Base-by-base conservation (phyloP, 1,140 invertebrate genomes). In the Habropoda laboriosa region DNA sequence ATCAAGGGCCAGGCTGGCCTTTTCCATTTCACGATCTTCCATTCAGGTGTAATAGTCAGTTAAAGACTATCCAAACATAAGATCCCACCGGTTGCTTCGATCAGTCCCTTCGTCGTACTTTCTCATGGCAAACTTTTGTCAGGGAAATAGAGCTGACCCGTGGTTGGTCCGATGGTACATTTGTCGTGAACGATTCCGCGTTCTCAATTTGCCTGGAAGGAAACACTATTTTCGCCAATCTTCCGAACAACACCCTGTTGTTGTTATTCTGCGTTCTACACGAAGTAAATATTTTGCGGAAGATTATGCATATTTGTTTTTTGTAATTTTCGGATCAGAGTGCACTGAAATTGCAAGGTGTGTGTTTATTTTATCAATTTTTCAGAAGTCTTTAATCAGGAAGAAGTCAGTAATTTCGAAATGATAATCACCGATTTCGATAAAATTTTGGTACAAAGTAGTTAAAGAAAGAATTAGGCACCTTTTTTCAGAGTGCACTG, bases 11-110 rank as follows among this genome's bases (percentile, higher is more conserved):
- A 71, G 78, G 82, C 82, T 87, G 87, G 82, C 87, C 87, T 91
- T 91, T 91, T 90, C 79, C 85, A 89, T 91, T 89, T 87, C 80
- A 77, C 74, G 42, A 45, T 67, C 76, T 74, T 82, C 87, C 81
- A 92, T 93, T 93, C 91, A 92, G 91, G 90, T 92, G 92, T 92
- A 93, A 92, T 93, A 91, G 91, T 93, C 91, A 92, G 91, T 91
- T 92, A 89, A 92, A 90, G 87, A 90, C 91, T 90, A 90, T 91
- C 91, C 87, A 91, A 92, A 91, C 86, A 92, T 70, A 86, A 78
- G 78, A 86, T 83, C 86, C 84, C 81, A 87, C 67, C 85, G 86
- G 83, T 82, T 63, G 80, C 40, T 73, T 61, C 60, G 81, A 85
- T 49, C 60, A 79, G 68, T 55, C 71, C 79, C 67, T 38, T 64